Percentiles rank a stretch among this genome's conserved stretches.
These are phyloP conservation scores for Lagopus muta DNA, from an alignment of 2,113 vertebrate genomes.

Conservation along the genomic window DNA sequence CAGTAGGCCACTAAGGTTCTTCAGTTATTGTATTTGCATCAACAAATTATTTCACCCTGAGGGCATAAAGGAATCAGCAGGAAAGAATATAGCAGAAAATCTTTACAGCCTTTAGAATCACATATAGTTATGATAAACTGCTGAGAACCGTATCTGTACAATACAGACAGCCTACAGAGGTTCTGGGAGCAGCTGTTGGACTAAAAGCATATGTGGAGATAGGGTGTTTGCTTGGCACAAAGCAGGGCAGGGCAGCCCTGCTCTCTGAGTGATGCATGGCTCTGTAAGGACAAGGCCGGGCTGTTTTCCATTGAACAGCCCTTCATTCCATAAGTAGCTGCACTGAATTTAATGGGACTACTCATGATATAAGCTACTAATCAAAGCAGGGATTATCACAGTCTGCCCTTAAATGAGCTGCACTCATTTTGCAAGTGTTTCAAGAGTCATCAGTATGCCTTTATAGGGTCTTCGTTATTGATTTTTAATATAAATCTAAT, in stretches of 20 bases:
- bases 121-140: accelerated
- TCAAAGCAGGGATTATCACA: slow-evolving; percentile 51
- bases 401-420: slow-evolving; percentile 21
- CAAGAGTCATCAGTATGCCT: neutral
- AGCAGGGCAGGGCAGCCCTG: neutral
- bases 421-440: neutral
- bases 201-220: neutral
- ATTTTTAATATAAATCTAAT: slow-evolving; percentile 63
- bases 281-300: neutral
- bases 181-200: neutral
- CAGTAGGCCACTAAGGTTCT: neutral
- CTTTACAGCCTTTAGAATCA: neutral
- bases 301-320: neutral
- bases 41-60: neutral
- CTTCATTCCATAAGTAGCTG: neutral
- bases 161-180: neutral
- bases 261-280: neutral
- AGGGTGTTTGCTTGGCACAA: neutral
- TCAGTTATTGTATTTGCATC: neutral
- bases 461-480: slow-evolving; percentile 54
- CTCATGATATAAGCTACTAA: neutral
- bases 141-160: neutral
- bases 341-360: neutral
- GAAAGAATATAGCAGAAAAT: neutral
- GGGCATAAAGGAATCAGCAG: neutral